phyloP scores from a whole-genome alignment of 2,888 invertebrate genomes.

The Monochamus alternatus region DNA sequence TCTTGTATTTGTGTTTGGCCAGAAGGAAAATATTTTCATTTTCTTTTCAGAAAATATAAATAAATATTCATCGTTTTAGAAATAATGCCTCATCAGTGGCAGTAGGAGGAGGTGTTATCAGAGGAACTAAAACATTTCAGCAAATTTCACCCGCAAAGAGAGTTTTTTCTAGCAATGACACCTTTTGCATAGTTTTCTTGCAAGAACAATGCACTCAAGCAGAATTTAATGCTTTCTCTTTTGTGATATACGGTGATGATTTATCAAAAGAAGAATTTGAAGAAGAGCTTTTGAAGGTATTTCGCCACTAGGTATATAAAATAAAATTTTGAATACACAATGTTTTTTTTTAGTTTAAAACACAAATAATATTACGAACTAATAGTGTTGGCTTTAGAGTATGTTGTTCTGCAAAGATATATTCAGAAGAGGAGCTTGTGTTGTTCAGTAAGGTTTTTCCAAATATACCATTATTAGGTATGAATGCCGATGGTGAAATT shows the following conservation, averaged over 20 bases:
- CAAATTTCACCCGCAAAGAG: slow-evolving; percentile 46
- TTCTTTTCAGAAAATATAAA: slow-evolving; percentile 13
- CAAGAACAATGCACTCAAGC: slow-evolving; percentile 50
- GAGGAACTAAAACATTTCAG: slow-evolving; percentile 57
- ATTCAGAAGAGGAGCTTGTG: slow-evolving; percentile 55
- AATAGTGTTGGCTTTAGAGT: slow-evolving; percentile 60
- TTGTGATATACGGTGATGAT: slow-evolving; percentile 60
- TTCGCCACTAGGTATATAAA: neutral
- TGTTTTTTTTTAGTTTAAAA: slow-evolving; percentile 59
- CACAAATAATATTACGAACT: slow-evolving; percentile 53
- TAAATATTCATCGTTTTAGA: slow-evolving; percentile 50
- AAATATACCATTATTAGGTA: slow-evolving; percentile 59
- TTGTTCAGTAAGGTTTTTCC: slow-evolving; percentile 61
- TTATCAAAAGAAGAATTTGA: slow-evolving; percentile 59
- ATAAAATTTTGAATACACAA: slow-evolving; percentile 3
- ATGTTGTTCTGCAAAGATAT: slow-evolving; percentile 61
- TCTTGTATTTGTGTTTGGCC: neutral
- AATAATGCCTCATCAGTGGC: slow-evolving; percentile 57
- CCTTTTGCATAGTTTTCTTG: slow-evolving; percentile 60
- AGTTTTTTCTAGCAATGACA: slow-evolving; percentile 51
- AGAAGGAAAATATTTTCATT: slow-evolving; percentile 12
- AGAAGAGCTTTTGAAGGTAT: slow-evolving; percentile 58
- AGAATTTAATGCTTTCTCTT: slow-evolving; percentile 62
- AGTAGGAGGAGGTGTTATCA: slow-evolving; percentile 62
- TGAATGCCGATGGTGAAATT: slow-evolving; percentile 64